Evolutionary conservation across 2,888 invertebrate species (phyloP).

Genomic region (Rhamphomyia laevipes): DNA sequence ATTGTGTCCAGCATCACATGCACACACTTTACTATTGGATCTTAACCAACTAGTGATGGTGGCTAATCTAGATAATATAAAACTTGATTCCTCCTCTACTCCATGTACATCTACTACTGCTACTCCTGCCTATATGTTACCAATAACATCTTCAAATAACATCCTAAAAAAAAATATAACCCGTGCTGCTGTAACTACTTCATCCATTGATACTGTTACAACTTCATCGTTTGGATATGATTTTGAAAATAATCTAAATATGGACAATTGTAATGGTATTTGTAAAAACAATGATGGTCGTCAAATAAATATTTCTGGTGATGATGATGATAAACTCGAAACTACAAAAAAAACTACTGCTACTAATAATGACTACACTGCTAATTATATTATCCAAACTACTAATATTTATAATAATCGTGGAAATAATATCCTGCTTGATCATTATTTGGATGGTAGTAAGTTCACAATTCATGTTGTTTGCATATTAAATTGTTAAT

Average conservation of each 20-base stretch:
- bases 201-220: slow-evolving; percentile 14
- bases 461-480: slow-evolving; percentile 21
- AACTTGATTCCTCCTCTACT: slow-evolving; percentile 37
- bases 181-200: slow-evolving; percentile 11
- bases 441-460: slow-evolving; percentile 34
- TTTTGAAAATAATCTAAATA: neutral
- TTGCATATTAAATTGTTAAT: no score
- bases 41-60: slow-evolving; percentile 43
- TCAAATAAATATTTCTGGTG: neutral
- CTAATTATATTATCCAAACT: slow-evolving; percentile 3
- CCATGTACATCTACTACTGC: slow-evolving; percentile 20
- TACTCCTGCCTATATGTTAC: slow-evolving; percentile 8
- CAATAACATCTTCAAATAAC: slow-evolving; percentile 1
- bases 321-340: neutral
- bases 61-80: slow-evolving; percentile 39
- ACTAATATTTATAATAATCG: neutral
- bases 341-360: neutral
- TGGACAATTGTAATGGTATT: neutral
- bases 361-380: neutral
- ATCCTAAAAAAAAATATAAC: slow-evolving; percentile 10
- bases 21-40: slow-evolving; percentile 44
- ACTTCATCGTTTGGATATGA: slow-evolving; percentile 6
- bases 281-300: no score
- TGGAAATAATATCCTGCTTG: slow-evolving; percentile 16
- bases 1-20: slow-evolving; percentile 37